Percentiles rank a stretch among this genome's conserved stretches.
These are phyloP conservation scores for Danio albolineatus DNA, from an alignment of 2,797 vertebrate genomes.

Conservation along the genomic window DNA sequence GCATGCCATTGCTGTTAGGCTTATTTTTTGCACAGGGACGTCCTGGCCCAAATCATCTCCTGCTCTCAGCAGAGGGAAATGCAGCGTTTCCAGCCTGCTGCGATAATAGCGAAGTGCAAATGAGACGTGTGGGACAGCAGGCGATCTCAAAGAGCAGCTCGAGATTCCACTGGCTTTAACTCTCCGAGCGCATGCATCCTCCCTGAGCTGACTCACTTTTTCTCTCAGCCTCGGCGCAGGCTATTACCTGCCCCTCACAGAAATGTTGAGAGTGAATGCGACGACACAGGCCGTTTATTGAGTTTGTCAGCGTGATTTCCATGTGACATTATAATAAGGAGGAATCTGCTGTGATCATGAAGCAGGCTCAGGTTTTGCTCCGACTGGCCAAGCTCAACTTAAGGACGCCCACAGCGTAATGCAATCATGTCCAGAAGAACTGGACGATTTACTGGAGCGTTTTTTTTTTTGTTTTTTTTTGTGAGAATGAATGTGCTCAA, in stretches of 20 bases:
- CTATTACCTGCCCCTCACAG: conserved; percentile 32
- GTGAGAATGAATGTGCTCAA: conserved; percentile 2
- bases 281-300: conserved; percentile 13
- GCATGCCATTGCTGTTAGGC: conserved; percentile 3
- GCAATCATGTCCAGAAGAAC: conserved; percentile 5
- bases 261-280: background rate
- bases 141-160: background rate
- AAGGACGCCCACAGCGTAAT: background rate
- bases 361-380: background rate
- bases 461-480: background rate
- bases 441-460: background rate
- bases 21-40: conserved; percentile 22
- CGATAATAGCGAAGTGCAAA: conserved; percentile 25
- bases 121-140: conserved; percentile 24
- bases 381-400: background rate
- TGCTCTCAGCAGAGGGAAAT: conserved; percentile 30
- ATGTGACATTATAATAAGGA: conserved; percentile 18
- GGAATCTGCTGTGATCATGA: background rate
- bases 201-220: conserved; percentile 15
- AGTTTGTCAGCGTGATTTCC: conserved; percentile 12
- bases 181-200: conserved; percentile 14
- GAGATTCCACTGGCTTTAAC: conserved; percentile 29
- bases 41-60: conserved; percentile 16
- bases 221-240: conserved; percentile 20
- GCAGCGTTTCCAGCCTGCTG: conserved; percentile 15